Percentiles rank a stretch among this genome's conserved stretches.
Evolutionary conservation across 2,113 vertebrate genomes (phyloP).

Genomic region (Ursus arctos): DNA sequence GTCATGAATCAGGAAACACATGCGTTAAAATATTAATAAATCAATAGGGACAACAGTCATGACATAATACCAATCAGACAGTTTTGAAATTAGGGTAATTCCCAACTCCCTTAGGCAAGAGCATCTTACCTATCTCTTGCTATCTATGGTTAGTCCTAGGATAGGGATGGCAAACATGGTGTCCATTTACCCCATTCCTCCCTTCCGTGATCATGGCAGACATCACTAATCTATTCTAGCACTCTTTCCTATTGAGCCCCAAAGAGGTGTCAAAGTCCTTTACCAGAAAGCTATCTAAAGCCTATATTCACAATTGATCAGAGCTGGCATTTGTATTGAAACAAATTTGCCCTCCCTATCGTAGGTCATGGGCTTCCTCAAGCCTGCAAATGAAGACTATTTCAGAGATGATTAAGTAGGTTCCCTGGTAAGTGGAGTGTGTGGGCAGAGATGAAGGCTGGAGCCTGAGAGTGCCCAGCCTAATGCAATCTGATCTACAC

Average conservation of each 20-base stretch:
- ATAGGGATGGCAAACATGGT: background rate
- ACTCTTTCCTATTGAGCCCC: background rate
- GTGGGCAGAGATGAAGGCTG: background rate
- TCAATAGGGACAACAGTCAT: background rate
- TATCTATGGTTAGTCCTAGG: background rate
- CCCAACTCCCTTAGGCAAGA: background rate
- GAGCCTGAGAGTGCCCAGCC: background rate
- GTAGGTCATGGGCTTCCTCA: background rate
- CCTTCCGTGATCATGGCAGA: background rate
- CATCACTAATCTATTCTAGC: slow-evolving; percentile 38
- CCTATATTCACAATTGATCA: background rate
- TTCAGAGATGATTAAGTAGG: slow-evolving; percentile 19
- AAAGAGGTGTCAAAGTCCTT: background rate
- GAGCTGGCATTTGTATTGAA: background rate
- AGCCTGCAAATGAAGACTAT: slow-evolving; percentile 15
- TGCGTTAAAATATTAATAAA: background rate
- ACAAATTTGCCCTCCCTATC: background rate
- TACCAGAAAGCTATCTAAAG: background rate
- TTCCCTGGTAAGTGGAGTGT: background rate
- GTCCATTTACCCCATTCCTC: background rate
- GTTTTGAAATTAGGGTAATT: slow-evolving; percentile 52
- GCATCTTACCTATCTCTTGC: background rate
- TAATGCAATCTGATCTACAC: background rate
- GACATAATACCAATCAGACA: background rate
- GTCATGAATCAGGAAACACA: background rate